Conservation (phyloP, 2,888 invertebrate genomes). For the Clitarchus hookeri region DNA sequence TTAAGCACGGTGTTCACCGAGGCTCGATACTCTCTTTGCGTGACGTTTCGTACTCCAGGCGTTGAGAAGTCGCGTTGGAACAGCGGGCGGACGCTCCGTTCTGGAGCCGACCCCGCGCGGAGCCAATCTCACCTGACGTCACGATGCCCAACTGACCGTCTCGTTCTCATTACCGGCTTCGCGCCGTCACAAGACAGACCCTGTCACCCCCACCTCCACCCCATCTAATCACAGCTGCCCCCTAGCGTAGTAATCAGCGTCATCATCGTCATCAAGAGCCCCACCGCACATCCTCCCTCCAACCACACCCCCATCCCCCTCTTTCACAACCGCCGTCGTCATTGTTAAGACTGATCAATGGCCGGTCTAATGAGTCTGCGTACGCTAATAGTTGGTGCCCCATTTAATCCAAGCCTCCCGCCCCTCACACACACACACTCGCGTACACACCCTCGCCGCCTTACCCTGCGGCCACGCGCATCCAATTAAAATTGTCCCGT, state of each 20-base stretch:
- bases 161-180: not conserved
- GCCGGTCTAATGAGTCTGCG: slow-evolving; percentile 18
- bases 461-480: slow-evolving; percentile 11
- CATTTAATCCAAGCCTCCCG: not conserved
- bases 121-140: not conserved
- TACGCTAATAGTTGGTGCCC: slow-evolving; percentile 24
- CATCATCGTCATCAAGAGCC: not conserved
- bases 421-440: not conserved
- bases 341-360: slow-evolving; percentile 26
- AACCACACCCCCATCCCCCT: not conserved
- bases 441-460: not conserved
- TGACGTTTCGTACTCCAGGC: too few relatives aligned
- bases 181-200: not conserved
- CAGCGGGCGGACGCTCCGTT: not conserved
- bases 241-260: not conserved
- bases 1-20: too few relatives aligned
- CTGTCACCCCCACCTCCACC: not conserved
- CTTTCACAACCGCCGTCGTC: not conserved
- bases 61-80: too few relatives aligned
- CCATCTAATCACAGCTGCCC: not conserved
- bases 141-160: not conserved
- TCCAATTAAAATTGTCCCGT: slow-evolving; percentile 19
- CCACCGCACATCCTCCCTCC: not conserved
- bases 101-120: not conserved
- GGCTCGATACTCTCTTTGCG: too few relatives aligned